Percentiles rank a stretch among this genome's conserved stretches.
Evolutionary conservation across 2,797 vertebrate species (phyloP).

Genomic region (Fratercula arctica): DNA sequence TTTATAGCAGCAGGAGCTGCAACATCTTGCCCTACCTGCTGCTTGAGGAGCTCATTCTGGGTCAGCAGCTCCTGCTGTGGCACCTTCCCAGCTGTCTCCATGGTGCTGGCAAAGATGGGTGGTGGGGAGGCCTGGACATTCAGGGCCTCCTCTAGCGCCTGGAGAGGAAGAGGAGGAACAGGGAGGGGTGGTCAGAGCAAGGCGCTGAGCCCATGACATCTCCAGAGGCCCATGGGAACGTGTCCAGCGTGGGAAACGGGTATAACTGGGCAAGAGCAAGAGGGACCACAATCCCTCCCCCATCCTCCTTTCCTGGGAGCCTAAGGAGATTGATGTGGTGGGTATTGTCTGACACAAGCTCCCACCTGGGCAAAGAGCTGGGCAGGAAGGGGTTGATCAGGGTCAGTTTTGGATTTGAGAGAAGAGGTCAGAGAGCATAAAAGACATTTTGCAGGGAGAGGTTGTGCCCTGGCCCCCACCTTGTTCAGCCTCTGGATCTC

Average conservation of each 20-base stretch:
- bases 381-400: background rate
- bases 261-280: background rate
- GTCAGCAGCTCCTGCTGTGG: conserved; percentile 92
- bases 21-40: conserved; percentile 83
- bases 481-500: conserved; percentile 97
- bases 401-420: background rate
- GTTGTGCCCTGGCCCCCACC: conserved; percentile 62
- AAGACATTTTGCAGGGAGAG: background rate
- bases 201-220: background rate
- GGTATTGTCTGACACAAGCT: background rate
- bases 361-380: background rate
- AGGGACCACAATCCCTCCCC: background rate
- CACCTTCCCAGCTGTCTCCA: conserved; percentile 79
- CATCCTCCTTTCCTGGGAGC: background rate
- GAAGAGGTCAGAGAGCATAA: background rate
- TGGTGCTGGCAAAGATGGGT: conserved; percentile 78
- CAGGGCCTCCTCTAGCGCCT: conserved; percentile 95
- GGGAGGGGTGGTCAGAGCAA: background rate
- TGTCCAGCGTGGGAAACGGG: accelerated
- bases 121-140: conserved; percentile 85
- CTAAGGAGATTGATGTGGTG: background rate
- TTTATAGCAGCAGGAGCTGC: background rate
- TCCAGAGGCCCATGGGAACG: accelerated
- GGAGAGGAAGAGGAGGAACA: background rate
- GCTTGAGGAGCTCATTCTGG: conserved; percentile 93